Percentiles rank a stretch among this genome's conserved stretches.
Evolutionary conservation across 2,797 vertebrate genomes (phyloP).

Genomic region (Phaenicophaeus curvirostris): DNA sequence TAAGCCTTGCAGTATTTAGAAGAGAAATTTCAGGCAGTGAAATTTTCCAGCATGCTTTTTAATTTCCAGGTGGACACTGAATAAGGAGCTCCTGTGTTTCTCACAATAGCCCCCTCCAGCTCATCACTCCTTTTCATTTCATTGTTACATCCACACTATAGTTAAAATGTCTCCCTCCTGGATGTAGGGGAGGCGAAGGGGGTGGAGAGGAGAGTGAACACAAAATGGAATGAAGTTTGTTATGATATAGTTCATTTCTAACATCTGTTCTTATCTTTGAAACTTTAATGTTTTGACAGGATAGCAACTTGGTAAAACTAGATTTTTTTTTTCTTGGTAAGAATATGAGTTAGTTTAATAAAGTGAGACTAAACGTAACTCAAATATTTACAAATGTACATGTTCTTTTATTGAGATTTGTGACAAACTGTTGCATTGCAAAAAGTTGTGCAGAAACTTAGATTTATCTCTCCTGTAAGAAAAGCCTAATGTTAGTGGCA

Average conservation of each 20-base stretch:
- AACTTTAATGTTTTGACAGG: background rate
- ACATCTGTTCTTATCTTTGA: background rate
- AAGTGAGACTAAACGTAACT: background rate
- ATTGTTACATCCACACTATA: background rate
- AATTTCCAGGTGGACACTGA: constrained; percentile 19
- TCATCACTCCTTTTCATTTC: constrained; percentile 65
- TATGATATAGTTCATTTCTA: background rate
- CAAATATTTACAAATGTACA: background rate
- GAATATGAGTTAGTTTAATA: background rate
- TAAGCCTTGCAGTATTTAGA: background rate
- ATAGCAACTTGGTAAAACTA: background rate
- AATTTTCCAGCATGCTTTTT: background rate
- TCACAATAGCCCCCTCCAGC: constrained; percentile 53
- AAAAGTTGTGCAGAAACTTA: background rate
- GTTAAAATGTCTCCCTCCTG: constrained; percentile 24
- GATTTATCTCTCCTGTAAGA: background rate
- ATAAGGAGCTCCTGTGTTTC: constrained; percentile 35
- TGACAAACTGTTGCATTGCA: background rate
- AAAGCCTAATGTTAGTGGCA: background rate
- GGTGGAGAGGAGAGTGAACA: background rate
- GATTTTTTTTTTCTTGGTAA: background rate
- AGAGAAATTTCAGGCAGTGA: background rate
- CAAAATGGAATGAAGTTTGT: background rate
- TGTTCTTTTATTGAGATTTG: background rate
- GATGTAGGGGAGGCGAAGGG: background rate